phyloP scores from a whole-genome alignment of 1,140 invertebrate species.

The Pseudomyrmex pallidus region DNA sequence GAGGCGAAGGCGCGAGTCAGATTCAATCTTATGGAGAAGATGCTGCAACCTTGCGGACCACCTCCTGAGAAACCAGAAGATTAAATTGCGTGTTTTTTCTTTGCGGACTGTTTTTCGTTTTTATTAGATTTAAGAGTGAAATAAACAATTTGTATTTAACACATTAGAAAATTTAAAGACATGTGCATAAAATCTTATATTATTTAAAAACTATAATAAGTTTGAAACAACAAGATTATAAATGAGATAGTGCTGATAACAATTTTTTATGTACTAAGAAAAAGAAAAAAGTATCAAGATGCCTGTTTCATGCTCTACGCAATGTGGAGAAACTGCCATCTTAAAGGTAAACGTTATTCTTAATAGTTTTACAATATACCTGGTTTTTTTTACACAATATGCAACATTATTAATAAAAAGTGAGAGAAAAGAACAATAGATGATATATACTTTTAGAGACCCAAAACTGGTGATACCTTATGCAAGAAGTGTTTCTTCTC shows the following conservation, averaged over 20 bases:
- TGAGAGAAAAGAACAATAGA: neutral
- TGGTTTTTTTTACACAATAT: neutral
- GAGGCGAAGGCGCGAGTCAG: constrained; percentile 96
- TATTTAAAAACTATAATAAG: neutral
- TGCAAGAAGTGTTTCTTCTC: constrained; percentile 98
- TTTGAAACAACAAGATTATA: constrained; percentile 13
- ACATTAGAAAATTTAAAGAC: neutral
- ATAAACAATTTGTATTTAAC: neutral
- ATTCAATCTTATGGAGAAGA: constrained; percentile 99
- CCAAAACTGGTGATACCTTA: constrained; percentile 95
- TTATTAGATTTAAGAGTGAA: neutral
- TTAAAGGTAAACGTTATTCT: constrained; percentile 87
- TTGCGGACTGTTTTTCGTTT: neutral
- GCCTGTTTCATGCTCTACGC: constrained; percentile 88
- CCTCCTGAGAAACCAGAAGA: constrained; percentile 99
- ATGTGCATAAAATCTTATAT: neutral
- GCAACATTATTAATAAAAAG: neutral
- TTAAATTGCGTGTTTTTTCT: constrained; percentile 84
- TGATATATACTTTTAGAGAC: constrained; percentile 87
- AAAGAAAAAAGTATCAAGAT: constrained; percentile 80
- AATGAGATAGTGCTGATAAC: neutral
- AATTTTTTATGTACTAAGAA: neutral
- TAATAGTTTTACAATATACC: constrained; percentile 26
- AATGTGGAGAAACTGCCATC: constrained; percentile 90
- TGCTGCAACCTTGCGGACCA: constrained; percentile 99